Evolutionary conservation across 2,113 vertebrate species (phyloP).

Genomic region (Lamprotornis superbus): DNA sequence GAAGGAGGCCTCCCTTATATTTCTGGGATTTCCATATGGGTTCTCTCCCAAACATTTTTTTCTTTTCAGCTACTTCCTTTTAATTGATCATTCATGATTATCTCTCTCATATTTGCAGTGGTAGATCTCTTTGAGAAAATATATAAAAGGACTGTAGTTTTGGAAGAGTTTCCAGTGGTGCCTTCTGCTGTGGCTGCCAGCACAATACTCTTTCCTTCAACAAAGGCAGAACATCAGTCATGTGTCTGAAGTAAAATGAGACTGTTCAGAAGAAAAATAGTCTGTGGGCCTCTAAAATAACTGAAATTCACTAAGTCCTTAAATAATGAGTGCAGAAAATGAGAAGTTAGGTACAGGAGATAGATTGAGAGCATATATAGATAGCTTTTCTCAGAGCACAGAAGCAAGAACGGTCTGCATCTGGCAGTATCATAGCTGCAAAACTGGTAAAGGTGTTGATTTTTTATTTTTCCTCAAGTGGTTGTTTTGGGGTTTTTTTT

Average conservation of each 20-base stretch:
- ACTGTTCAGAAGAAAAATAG: not conserved
- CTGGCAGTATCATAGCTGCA: not conserved
- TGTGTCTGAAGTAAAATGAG: not conserved
- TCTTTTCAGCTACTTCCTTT: not conserved
- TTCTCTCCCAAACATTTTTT: not conserved
- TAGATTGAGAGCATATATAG: not conserved
- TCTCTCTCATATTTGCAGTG: not conserved
- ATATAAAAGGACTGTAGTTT: not conserved
- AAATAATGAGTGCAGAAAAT: not conserved
- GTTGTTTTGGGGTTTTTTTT: not conserved
- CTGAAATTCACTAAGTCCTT: not conserved
- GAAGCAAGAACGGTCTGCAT: not conserved
- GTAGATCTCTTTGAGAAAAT: not conserved
- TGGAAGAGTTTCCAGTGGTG: not conserved
- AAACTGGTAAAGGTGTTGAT: not conserved
- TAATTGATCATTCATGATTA: not conserved
- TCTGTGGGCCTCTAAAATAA: not conserved
- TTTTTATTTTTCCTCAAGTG: not conserved
- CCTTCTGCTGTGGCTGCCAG: not conserved
- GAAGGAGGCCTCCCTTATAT: not conserved
- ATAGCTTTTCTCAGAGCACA: not conserved
- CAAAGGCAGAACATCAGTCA: not conserved
- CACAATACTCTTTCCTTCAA: not conserved
- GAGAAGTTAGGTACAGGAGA: not conserved
- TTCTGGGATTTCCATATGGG: not conserved